A percentile compares a stretch with the other conserved stretches of the same genome.
Conservation (phyloP, 1,140 invertebrate species). For the Trichonephila clavata region DNA sequence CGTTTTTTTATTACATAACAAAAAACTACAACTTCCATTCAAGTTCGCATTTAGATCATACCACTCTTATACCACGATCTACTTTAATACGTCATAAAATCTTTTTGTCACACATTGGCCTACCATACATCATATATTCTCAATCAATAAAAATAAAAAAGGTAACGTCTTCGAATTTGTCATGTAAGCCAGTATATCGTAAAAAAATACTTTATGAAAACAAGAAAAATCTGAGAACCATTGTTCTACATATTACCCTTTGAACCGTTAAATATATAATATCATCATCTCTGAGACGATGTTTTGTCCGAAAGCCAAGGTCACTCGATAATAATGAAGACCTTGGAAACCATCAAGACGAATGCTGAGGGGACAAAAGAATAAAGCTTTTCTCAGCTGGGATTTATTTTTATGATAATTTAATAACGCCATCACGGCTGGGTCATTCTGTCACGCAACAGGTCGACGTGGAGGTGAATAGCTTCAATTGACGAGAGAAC, state of each 20-base stretch:
- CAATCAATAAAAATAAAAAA: no score
- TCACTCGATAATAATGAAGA: neutral
- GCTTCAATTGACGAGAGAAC: neutral
- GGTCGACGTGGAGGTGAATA: neutral
- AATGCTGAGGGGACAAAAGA: neutral
- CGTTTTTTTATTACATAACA: no score
- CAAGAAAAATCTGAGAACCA: no score
- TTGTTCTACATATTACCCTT: neutral
- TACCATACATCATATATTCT: no score
- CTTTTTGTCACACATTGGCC: no score
- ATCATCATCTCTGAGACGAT: neutral
- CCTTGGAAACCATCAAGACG: neutral
- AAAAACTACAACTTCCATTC: no score
- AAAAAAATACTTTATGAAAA: no score
- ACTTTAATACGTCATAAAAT: no score
- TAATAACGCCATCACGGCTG: neutral
- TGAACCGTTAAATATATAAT: neutral
- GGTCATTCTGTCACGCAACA: neutral
- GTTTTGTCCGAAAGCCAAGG: neutral
- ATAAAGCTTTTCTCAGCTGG: neutral
- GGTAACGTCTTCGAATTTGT: no score
- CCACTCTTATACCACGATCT: no score
- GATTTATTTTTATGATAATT: neutral
- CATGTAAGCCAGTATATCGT: no score
- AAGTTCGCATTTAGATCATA: no score